Evolutionary conservation across 1,140 invertebrate species (phyloP), one percentile per base, ranked within the genome.

Genomic region (Zaprionus inermis): DNA sequence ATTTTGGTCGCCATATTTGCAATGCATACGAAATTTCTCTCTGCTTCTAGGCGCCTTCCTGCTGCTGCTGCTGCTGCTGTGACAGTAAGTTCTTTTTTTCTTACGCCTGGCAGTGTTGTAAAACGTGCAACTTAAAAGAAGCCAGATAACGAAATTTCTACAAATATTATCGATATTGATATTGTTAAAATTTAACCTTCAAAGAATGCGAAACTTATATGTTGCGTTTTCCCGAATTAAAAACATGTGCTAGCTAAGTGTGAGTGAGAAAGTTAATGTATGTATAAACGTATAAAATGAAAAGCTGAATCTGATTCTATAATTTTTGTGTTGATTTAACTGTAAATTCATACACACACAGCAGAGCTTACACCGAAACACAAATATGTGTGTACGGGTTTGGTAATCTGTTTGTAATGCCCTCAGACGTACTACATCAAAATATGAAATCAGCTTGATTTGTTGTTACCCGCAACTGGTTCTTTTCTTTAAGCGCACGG

Each of bases 1-100:
- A 79, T 64, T 28, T 73, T 79, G 11, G 60, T 65, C 12, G 63
- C 60, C 81, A 84, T 84, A 6, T 70, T 61, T 12, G 9, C n/a
- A 59, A 44, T 16, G 64, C 38, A 32, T 12, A 24, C 38, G 28
- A 11, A 60, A n/a, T 46, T n/a, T 24, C 28, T 24, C 28, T 14
- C 24, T 32, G 32, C 5, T 14, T 20, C 24, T 20, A 5, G 1
- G 24, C 24, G 24, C 24, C 3, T 5, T 28, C 5, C 3, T 28
- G 24, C 24, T 28, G 24, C 24, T 38, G 54, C 49, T 60, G 5
- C 55, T 57, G 20, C 52, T 32, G 7, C 6, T 16, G 5, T 44
- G 38, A 3, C 38, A 44, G 7, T 2, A 3, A 38, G 32, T 36
- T 28, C 24, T 2, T 32, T 10, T 32, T 32, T 32, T 34, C 24